Conservation (phyloP, 2,797 vertebrate species). For the Melanotaenia pygmaea region DNA sequence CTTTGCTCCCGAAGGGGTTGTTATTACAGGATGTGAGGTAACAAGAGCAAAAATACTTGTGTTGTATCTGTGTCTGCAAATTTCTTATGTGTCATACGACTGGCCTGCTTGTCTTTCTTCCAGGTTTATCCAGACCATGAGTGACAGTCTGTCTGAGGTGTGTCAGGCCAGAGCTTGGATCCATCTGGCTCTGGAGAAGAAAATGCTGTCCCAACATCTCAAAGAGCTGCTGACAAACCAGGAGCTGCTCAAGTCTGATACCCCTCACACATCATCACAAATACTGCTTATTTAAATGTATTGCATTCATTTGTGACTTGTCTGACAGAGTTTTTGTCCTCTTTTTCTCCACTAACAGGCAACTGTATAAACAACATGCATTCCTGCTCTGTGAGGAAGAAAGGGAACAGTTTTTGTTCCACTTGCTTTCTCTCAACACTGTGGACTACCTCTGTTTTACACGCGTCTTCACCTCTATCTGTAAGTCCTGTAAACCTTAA, state of each 20-base stretch:
- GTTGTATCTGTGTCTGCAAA: neutral
- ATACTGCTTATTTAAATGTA: neutral
- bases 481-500: conserved; percentile 80
- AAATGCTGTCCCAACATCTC: conserved; percentile 94
- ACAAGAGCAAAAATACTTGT: conserved; percentile 5
- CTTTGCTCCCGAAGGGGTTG: conserved; percentile 85
- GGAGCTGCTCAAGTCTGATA: conserved; percentile 88
- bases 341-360: conserved; percentile 78
- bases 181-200: conserved; percentile 95
- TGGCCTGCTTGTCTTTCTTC: neutral
- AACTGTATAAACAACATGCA: conserved; percentile 96
- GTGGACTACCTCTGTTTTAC: conserved; percentile 99
- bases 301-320: neutral
- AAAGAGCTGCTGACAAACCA: conserved; percentile 94
- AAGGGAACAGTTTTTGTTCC: conserved; percentile 96
- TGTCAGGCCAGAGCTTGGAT: conserved; percentile 96
- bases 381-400: conserved; percentile 97
- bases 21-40: conserved; percentile 96
- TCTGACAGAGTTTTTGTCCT: conserved; percentile 7
- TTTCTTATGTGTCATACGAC: neutral
- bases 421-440: conserved; percentile 96
- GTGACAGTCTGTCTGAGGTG: conserved; percentile 94
- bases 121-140: conserved; percentile 95
- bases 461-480: conserved; percentile 94
- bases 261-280: neutral